A percentile compares a stretch with the other conserved stretches of the same genome.
Evolutionary conservation across 1,140 invertebrate genomes (phyloP).

Genomic region (Pseudomyrmex cubaensis): DNA sequence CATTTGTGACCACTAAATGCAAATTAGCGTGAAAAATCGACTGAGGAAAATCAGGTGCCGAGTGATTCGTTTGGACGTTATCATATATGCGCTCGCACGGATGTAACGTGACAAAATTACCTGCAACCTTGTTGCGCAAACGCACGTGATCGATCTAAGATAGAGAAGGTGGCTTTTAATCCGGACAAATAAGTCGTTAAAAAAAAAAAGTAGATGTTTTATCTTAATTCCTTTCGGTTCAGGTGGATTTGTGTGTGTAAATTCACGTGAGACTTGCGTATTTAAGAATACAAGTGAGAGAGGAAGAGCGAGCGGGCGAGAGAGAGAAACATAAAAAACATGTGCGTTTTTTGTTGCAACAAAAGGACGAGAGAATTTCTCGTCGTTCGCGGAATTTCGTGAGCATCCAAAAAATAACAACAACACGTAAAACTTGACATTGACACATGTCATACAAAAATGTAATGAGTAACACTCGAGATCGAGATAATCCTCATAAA

Average conservation of each 20-base stretch:
- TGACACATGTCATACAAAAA: neutral
- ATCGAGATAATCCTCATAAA: constrained; percentile 1
- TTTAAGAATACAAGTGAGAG: no score
- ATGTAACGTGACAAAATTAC: neutral
- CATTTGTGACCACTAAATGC: no score
- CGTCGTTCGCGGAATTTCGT: neutral
- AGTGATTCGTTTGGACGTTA: no score
- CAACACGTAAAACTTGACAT: neutral
- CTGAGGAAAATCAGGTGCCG: neutral
- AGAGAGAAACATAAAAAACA: neutral
- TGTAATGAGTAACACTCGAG: constrained; percentile 1
- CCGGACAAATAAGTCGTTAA: neutral
- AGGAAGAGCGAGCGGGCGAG: no score
- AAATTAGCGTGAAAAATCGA: neutral
- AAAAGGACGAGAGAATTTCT: neutral
- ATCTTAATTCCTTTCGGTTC: neutral
- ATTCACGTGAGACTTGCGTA: neutral
- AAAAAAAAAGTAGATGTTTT: neutral
- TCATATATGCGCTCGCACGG: neutral
- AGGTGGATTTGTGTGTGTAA: neutral
- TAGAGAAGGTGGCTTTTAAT: no score
- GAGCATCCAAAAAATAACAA: neutral
- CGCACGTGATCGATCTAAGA: neutral
- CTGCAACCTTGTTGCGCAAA: neutral
- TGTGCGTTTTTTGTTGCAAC: neutral